Base-by-base conservation (phyloP, 2,888 invertebrate species). In the Cetonia aurata region DNA sequence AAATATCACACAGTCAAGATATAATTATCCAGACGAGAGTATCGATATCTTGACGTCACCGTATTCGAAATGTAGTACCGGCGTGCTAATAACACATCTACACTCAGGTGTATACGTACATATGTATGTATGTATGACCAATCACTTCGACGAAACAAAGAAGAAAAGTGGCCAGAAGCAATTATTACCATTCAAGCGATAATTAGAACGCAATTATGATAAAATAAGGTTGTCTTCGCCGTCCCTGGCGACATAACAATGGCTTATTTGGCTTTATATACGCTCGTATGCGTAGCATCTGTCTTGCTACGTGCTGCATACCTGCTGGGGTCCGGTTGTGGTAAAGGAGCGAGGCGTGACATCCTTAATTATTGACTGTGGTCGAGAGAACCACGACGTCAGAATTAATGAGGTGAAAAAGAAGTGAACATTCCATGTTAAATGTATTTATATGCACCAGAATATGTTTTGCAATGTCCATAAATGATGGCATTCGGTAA, bases 171-270 rank as follows among this genome's bases (percentile, higher is more conserved):
- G 17, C 19, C 15, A 65, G 50, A 50, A 52, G 50, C 62, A 65
- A 65, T 65, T 65, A 65, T 65, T 46, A 37, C 62, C 62, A 52
- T 65, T 65, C 50, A 65, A 15, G 50, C 62, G 62, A 65, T 65
- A 65, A 65, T 65, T 65, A 65, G 62, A 65, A 52, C 62, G 62
- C 33, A 65, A 65, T 65, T 65, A 65, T 65, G 37, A 65, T 65
- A 65, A 65, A 65, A 65, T 50, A 50, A 65, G 62, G 48, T 41
- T 65, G 62, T 65, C 62, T 50, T 50, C 37, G 33, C 62, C 25
- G 57, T 42, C 57, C 37, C 19, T 33, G 62, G 41, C 62, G 33
- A 65, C 50, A 65, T 65, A 65, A 65, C 62, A 65, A 65, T 65
- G 50, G 62, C 62, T 65, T 65, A 65, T 65, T 65, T 65, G 50